phyloP scores from a whole-genome alignment of 2,113 vertebrate species.

The Archilochus colubris region DNA sequence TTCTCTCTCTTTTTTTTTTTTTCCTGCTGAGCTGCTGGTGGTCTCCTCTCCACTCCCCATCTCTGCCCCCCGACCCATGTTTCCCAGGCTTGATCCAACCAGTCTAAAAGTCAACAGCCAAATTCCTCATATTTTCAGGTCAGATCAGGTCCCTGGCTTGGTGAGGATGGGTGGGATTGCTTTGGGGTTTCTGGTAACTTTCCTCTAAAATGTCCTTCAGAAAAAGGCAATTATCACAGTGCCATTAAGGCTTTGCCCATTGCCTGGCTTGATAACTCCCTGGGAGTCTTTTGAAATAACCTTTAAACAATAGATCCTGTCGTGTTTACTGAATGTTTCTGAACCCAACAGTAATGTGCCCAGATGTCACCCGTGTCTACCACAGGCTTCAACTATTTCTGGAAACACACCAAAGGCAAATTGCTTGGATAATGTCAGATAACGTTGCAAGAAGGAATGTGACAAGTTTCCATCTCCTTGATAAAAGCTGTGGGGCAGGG shows the following conservation, averaged over 20 bases:
- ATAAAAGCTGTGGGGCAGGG: not conserved
- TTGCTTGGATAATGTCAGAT: slow-evolving; percentile 43
- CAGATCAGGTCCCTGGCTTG: not conserved
- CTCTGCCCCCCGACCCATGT: not conserved
- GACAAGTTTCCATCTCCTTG: slow-evolving; percentile 45
- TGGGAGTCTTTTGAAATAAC: slow-evolving; percentile 36
- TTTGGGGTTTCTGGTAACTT: not conserved
- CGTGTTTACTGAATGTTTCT: slow-evolving; percentile 42
- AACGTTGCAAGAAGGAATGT: not conserved
- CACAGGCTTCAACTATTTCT: slow-evolving; percentile 50
- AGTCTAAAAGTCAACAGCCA: not conserved
- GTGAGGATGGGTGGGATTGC: not conserved
- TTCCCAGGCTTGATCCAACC: not conserved
- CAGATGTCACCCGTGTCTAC: slow-evolving; percentile 54
- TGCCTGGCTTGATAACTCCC: not conserved
- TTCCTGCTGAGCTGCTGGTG: not conserved
- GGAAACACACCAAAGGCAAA: slow-evolving; percentile 63
- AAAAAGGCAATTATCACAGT: slow-evolving; percentile 29
- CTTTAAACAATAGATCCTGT: slow-evolving; percentile 59
- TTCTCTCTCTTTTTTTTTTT: no score
- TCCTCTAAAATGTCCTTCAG: not conserved
- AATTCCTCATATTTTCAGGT: not conserved
- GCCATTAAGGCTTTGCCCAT: slow-evolving; percentile 23
- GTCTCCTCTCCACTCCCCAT: not conserved
- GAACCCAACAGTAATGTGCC: slow-evolving; percentile 26